Conservation (phyloP, 2,888 invertebrate genomes). For the Apotomis betuletana region DNA sequence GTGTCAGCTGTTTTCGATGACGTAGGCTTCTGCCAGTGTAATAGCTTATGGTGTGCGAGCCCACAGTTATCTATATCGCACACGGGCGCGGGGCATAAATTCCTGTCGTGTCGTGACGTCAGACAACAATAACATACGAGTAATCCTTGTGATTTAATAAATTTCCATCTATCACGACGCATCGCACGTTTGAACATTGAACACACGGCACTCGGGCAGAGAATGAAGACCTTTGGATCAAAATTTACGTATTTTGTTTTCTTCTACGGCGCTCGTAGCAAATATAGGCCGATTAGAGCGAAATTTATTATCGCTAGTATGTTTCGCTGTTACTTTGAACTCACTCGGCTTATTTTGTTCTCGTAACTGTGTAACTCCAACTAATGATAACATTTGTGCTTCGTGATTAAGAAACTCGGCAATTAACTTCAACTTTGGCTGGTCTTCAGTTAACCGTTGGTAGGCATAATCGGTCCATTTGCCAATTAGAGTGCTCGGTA, state of each 20-base stretch:
- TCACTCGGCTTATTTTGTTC: too few relatives aligned
- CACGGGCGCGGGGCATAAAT: constrained; percentile 25
- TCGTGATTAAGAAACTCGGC: constrained; percentile 43
- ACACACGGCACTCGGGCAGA: constrained; percentile 21
- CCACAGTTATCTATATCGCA: constrained; percentile 42
- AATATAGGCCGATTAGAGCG: constrained; percentile 4
- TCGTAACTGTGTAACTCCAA: too few relatives aligned
- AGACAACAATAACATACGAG: constrained; percentile 38
- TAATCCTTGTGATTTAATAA: constrained; percentile 31
- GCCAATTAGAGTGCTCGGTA: constrained; percentile 39
- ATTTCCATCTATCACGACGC: constrained; percentile 42
- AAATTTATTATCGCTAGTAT: neutral
- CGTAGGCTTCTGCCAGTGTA: constrained; percentile 38
- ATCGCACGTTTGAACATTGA: constrained; percentile 45
- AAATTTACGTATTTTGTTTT: neutral
- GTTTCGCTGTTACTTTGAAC: too few relatives aligned
- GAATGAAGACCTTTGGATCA: neutral
- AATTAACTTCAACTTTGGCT: constrained; percentile 39
- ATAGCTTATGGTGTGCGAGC: constrained; percentile 39
- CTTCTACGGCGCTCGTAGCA: neutral
- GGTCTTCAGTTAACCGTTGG: constrained; percentile 13
- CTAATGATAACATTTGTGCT: constrained; percentile 29
- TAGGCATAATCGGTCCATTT: constrained; percentile 44
- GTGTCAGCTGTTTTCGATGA: too few relatives aligned
- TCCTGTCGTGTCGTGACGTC: constrained; percentile 8